Conservation (phyloP, 1,140 invertebrate genomes). For the Micrasema longulum region DNA sequence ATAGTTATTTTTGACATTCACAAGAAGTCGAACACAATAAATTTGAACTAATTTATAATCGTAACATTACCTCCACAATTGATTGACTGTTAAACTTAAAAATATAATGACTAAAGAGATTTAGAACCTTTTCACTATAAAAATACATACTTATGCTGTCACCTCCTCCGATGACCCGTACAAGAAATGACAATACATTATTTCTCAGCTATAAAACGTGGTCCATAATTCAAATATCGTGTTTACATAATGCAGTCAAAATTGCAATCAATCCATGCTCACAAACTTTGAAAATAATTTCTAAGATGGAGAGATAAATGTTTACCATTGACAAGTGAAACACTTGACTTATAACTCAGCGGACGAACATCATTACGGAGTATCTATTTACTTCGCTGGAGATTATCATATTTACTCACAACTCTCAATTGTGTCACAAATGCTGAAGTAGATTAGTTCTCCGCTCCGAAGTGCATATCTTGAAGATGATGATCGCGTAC, state of each 20-base stretch:
- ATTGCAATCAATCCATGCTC: conserved; percentile 14
- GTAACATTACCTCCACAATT: not conserved
- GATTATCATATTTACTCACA: too few species aligned
- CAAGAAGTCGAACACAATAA: conserved; percentile 3
- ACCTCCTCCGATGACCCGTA: conserved; percentile 7
- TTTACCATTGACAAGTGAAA: conserved; percentile 14
- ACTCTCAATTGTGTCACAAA: too few species aligned
- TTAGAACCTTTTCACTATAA: conserved; percentile 32
- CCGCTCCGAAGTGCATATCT: too few species aligned
- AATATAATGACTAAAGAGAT: conserved; percentile 6
- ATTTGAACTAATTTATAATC: conserved; percentile 5
- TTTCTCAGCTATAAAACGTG: too few species aligned
- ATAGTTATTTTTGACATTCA: conserved; percentile 19
- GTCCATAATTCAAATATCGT: not conserved
- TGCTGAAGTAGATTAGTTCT: too few species aligned
- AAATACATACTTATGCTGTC: conserved; percentile 35
- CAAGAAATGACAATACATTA: not conserved
- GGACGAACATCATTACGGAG: too few species aligned
- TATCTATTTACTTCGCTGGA: too few species aligned
- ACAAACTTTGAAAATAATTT: conserved; percentile 25
- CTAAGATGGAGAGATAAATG: conserved; percentile 22
- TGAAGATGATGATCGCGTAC: too few species aligned
- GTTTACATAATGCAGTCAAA: conserved; percentile 11
- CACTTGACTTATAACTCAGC: conserved; percentile 14
- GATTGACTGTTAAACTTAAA: conserved; percentile 20